phyloP scores from a whole-genome alignment of 2,113 vertebrate genomes.

The Lagenorhynchus albirostris region DNA sequence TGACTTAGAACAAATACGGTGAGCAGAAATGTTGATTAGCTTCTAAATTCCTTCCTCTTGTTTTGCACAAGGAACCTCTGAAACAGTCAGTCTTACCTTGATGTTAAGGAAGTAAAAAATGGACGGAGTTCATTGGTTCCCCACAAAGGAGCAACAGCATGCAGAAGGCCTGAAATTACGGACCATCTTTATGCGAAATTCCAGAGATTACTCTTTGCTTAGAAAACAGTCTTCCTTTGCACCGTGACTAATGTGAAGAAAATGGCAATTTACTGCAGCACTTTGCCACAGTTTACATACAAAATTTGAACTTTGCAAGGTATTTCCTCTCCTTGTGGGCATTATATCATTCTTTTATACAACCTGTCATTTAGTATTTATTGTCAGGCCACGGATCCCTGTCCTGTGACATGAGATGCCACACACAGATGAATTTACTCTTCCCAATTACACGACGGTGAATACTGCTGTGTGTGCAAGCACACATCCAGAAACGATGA shows the following conservation, averaged over 20 bases:
- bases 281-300: background rate
- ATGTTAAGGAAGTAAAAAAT: background rate
- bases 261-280: background rate
- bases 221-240: background rate
- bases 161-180: background rate
- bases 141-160: background rate
- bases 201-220: conserved; percentile 9
- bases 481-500: background rate
- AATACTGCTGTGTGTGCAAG: accelerated
- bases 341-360: background rate
- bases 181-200: background rate
- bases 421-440: background rate
- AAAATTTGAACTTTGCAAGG: background rate
- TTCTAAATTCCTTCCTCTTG: conserved; percentile 28
- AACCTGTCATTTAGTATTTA: background rate
- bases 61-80: conserved; percentile 16
- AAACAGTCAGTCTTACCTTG: conserved; percentile 40
- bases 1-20: conserved; percentile 29
- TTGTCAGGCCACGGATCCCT: background rate
- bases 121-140: background rate
- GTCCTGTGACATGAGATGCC: background rate
- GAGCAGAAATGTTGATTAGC: background rate
- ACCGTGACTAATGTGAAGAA: background rate
- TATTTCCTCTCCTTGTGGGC: background rate
- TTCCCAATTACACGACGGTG: background rate